phyloP scores from a whole-genome alignment of 2,888 invertebrate genomes.

The Miltochrista miniata region DNA sequence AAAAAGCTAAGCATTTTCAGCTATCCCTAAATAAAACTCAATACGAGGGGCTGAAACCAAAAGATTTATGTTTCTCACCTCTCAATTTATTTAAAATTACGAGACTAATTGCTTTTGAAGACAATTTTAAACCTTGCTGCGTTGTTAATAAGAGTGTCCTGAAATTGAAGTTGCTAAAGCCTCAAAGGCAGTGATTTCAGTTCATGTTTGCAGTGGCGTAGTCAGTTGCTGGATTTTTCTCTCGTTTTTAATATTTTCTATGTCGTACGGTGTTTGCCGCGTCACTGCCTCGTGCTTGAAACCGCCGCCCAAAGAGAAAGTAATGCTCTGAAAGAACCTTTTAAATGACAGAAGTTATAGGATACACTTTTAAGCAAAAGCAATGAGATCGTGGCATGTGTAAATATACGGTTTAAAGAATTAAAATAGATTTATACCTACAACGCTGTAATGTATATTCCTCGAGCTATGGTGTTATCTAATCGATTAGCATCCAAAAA shows the following conservation, averaged over 20 bases:
- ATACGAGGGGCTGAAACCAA: conserved; percentile 44
- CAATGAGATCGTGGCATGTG: too few species aligned
- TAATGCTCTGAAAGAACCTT: conserved; percentile 21
- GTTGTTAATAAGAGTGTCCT: conserved; percentile 26
- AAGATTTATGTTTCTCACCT: conserved; percentile 55
- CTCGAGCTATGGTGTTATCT: too few species aligned
- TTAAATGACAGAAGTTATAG: conserved; percentile 19
- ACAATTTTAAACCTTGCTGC: conserved; percentile 41
- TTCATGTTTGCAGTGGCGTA: conserved; percentile 21
- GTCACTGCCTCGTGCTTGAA: conserved; percentile 16
- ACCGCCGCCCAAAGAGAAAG: conserved; percentile 5
- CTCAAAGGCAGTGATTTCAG: conserved; percentile 38
- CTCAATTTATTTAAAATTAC: conserved; percentile 48
- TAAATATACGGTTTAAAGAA: too few species aligned
- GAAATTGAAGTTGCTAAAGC: conserved; percentile 34
- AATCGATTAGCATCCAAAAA: too few species aligned
- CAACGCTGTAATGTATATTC: too few species aligned
- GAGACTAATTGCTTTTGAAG: conserved; percentile 47
- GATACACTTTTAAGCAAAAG: conserved; percentile 2
- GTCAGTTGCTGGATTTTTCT: conserved; percentile 19
- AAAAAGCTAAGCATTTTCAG: conserved; percentile 46
- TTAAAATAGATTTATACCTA: too few species aligned
- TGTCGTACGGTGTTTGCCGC: conserved; percentile 15
- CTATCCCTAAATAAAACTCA: conserved; percentile 47
- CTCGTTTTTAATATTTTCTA: conserved; percentile 21